Conservation (phyloP, 1,140 invertebrate species). For the Listronotus oregonensis region DNA sequence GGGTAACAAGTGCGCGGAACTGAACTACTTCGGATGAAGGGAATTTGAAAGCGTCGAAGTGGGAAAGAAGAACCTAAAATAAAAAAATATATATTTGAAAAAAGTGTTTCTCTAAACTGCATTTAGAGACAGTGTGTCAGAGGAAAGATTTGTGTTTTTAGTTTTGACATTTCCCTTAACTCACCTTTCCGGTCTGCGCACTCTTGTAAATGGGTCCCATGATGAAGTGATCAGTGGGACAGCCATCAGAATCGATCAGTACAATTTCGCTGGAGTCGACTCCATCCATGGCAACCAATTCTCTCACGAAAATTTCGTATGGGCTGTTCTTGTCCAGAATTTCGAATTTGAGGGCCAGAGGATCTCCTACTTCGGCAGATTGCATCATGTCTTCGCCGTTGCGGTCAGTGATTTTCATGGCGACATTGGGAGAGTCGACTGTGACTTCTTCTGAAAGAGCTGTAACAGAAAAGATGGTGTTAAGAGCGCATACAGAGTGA, state of each 20-base stretch:
- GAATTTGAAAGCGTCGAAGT: slow-evolving; percentile 96
- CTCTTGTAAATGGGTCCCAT: slow-evolving; percentile 90
- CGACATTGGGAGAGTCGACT: slow-evolving; percentile 90
- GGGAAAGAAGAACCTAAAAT: slow-evolving; percentile 80
- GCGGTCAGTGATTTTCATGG: slow-evolving; percentile 91
- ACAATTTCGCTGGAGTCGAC: slow-evolving; percentile 90
- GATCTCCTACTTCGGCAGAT: slow-evolving; percentile 88
- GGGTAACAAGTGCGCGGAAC: slow-evolving; percentile 90
- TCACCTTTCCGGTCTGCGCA: slow-evolving; percentile 72
- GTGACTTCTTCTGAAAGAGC: slow-evolving; percentile 81
- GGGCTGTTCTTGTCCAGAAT: slow-evolving; percentile 89
- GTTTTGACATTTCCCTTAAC: neutral
- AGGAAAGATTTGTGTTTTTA: too few relatives aligned
- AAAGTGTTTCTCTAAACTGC: neutral
- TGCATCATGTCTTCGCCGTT: slow-evolving; percentile 78
- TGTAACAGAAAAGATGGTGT: slow-evolving; percentile 3
- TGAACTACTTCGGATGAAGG: slow-evolving; percentile 93
- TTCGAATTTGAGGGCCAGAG: slow-evolving; percentile 87
- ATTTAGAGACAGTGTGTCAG: too few relatives aligned
- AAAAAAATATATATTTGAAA: slow-evolving; percentile 2
- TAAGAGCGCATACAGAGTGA: too few relatives aligned
- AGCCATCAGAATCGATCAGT: slow-evolving; percentile 88
- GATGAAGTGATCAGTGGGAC: slow-evolving; percentile 90
- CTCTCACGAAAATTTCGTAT: slow-evolving; percentile 93
- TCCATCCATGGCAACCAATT: slow-evolving; percentile 92